Conservation (phyloP, 2,113 vertebrate genomes). For the Leptosomus discolor region DNA sequence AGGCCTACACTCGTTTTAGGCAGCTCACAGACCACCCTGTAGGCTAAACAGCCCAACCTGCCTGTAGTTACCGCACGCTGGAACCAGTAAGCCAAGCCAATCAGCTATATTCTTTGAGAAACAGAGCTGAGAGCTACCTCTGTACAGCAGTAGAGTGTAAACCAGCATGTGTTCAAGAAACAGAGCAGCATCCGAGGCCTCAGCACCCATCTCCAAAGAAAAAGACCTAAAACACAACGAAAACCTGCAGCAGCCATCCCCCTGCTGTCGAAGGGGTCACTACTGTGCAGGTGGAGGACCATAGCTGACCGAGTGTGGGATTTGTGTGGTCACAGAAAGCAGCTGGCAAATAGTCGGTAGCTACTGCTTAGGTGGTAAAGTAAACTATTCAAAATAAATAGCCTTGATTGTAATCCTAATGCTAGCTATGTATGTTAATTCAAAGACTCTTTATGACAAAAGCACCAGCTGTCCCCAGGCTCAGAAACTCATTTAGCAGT, state of each 20-base stretch:
- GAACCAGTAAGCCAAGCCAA: not conserved
- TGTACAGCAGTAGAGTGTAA: not conserved
- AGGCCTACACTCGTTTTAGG: not conserved
- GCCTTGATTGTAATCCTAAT: not conserved
- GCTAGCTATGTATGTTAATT: not conserved
- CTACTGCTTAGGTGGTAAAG: not conserved
- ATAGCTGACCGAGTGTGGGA: accelerated
- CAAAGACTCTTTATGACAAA: not conserved
- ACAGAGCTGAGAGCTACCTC: too few species aligned
- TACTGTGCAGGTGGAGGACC: not conserved
- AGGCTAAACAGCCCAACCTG: not conserved
- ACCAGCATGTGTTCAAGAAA: not conserved
- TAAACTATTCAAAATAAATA: not conserved
- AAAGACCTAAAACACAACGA: not conserved
- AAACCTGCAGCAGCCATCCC: not conserved
- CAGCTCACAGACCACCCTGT: not conserved
- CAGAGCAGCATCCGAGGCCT: not conserved
- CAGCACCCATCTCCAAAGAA: not conserved
- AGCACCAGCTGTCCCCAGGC: not conserved
- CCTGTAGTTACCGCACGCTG: accelerated
- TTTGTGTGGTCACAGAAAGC: not conserved
- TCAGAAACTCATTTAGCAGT: not conserved
- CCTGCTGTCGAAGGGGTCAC: not conserved
- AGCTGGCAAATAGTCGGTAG: not conserved
- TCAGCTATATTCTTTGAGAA: not conserved